Evolutionary conservation across 2,113 vertebrate genomes (phyloP).

Genomic region (Dasyurus viverrinus): DNA sequence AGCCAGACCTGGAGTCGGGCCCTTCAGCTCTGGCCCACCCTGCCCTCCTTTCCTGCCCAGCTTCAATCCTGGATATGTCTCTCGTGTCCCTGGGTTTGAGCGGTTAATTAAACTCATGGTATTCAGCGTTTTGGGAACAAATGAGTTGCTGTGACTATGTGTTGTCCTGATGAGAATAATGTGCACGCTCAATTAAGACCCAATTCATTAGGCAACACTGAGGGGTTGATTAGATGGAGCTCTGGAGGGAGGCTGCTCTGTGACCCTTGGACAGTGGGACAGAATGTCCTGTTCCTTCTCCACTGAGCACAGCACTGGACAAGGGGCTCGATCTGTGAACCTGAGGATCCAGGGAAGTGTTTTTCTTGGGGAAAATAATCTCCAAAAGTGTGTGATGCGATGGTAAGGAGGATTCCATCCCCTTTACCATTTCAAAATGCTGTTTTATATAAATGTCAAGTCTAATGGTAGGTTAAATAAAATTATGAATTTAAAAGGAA

Average conservation of each 20-base stretch:
- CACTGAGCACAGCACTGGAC: neutral
- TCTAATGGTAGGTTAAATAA: neutral
- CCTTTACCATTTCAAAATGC: neutral
- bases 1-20: conserved; percentile 46
- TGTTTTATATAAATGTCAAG: neutral
- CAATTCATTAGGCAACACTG: neutral
- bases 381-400: neutral
- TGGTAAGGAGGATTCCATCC: too few relatives aligned
- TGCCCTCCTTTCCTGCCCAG: neutral
- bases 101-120: conserved; percentile 37
- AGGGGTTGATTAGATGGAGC: conserved; percentile 33
- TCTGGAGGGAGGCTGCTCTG: conserved; percentile 29
- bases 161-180: conserved; percentile 37
- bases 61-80: conserved; percentile 34
- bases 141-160: conserved; percentile 14
- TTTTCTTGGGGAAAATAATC: neutral
- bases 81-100: conserved; percentile 27
- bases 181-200: conserved; percentile 27
- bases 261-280: conserved; percentile 14
- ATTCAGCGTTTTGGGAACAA: conserved; percentile 49
- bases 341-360: neutral
- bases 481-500: neutral
- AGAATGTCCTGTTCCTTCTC: neutral
- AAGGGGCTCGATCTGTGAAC: neutral
- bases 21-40: conserved; percentile 43